Percentiles rank a stretch among this genome's conserved stretches.
These are phyloP conservation scores for Diacarnus erythraeanus DNA, from an alignment of 37 sponge, comb jelly and placozoan genomes.

Conservation along the genomic window DNA sequence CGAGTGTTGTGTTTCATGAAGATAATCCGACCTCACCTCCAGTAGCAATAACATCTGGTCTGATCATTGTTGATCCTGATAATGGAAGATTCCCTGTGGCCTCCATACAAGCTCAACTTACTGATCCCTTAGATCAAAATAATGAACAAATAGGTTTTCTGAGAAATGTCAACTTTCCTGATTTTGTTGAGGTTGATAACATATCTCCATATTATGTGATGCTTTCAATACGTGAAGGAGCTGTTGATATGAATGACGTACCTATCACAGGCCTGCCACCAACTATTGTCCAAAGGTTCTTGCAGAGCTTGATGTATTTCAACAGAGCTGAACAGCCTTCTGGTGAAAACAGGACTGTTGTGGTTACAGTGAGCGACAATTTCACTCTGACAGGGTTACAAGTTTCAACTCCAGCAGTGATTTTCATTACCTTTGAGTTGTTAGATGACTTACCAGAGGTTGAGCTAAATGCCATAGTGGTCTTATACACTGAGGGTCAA, in stretches of 20 bases:
- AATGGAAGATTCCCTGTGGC: slow-evolving; percentile 19
- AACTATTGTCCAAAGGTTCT: slow-evolving; percentile 5
- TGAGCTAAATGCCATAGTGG: not conserved
- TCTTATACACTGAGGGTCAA: slow-evolving; percentile 55
- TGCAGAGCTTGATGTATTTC: slow-evolving; percentile 25
- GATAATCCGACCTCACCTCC: slow-evolving; percentile 41
- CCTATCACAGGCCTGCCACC: slow-evolving; percentile 17
- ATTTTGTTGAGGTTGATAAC: not conserved
- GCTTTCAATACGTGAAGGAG: not conserved
- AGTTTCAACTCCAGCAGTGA: not conserved
- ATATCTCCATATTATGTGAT: not conserved
- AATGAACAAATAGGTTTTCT: slow-evolving; percentile 14
- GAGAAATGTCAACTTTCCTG: not conserved
- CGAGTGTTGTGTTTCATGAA: slow-evolving; percentile 35
- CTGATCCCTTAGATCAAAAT: slow-evolving; percentile 14
- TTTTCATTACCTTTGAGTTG: slow-evolving; percentile 7
- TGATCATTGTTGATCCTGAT: slow-evolving; percentile 42
- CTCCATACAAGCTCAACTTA: not conserved
- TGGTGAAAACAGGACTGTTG: slow-evolving; percentile 13
- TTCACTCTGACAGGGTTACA: slow-evolving; percentile 1
- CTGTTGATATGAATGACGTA: not conserved
- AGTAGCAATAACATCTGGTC: slow-evolving; percentile 17
- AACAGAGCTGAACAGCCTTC: slow-evolving; percentile 43
- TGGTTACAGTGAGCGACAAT: slow-evolving; percentile 27
- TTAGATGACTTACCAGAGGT: slow-evolving; percentile 56